Evolutionary conservation across 2,797 vertebrate species (phyloP).

Genomic region (Hozukius guyotensis): DNA sequence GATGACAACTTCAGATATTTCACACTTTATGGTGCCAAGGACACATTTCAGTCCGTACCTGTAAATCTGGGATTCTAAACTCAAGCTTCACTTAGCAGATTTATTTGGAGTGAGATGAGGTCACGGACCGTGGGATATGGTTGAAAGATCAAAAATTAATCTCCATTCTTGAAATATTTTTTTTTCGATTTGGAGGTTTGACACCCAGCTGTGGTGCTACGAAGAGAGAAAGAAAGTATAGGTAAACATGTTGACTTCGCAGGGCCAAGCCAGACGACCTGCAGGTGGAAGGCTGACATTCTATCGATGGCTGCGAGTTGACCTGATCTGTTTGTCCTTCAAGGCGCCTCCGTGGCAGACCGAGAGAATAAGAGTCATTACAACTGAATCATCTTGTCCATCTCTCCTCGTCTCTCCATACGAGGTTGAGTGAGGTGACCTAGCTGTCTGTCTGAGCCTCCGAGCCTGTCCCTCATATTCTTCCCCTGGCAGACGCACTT

Average conservation of each 20-base stretch:
- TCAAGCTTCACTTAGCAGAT: neutral
- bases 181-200: neutral
- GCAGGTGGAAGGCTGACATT: slow-evolving; percentile 18
- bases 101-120: neutral
- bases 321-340: slow-evolving; percentile 46
- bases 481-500: slow-evolving; percentile 69
- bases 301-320: slow-evolving; percentile 34
- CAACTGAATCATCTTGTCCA: slow-evolving; percentile 58
- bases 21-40: neutral
- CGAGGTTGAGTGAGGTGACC: slow-evolving; percentile 70
- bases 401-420: slow-evolving; percentile 40
- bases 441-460: slow-evolving; percentile 60
- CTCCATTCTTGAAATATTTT: neutral
- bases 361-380: slow-evolving; percentile 51
- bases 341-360: slow-evolving; percentile 34
- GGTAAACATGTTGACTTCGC: neutral
- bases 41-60: neutral
- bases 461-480: slow-evolving; percentile 66
- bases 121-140: neutral
- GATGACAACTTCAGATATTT: neutral
- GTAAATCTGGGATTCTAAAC: neutral
- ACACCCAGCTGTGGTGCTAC: neutral
- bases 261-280: neutral
- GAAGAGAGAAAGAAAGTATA: neutral
- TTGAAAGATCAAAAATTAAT: neutral